Evolutionary conservation across 2,888 invertebrate species (phyloP), one percentile per base, ranked within the genome.

Genomic region (Rhabditoides inermis): DNA sequence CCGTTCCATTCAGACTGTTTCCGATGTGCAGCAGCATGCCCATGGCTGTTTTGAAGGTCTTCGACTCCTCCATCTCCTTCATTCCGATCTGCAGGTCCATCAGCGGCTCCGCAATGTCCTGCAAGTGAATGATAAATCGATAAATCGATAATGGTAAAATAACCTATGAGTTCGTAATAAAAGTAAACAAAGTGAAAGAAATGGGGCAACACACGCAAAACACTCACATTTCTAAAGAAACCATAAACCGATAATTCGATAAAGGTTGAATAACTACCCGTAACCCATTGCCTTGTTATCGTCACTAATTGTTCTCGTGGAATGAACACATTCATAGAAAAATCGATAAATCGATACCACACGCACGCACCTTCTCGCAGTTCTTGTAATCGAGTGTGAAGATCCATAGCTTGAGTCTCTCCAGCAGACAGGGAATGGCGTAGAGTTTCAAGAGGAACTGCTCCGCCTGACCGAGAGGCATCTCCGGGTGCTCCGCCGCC

Each of bases 321-420:
- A n/a, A n/a, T n/a, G n/a, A n/a, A n/a, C n/a, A n/a, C n/a, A n/a
- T n/a, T n/a, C n/a, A n/a, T n/a, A n/a, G n/a, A n/a, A n/a, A n/a
- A n/a, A n/a, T n/a, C n/a, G n/a, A n/a, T n/a, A n/a, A n/a, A n/a
- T n/a, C n/a, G n/a, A n/a, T n/a, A n/a, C n/a, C n/a, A n/a, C n/a
- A n/a, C n/a, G n/a, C n/a, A n/a, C n/a, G n/a, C 78, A 88, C 89
- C 79, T 84, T 84, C 81, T 98, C 95, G 72, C 88, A 85, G 78
- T 87, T 88, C 79, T 95, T 95, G 80, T 92, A 98, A 81, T 99
- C 98, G 65, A 98, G 81, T 78, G 94, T 94, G 82, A 98, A 99
- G 58, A 92, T 88, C 98, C 98, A 99, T 59, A 99, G 83, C 78
- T 88, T 88, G 27, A 69, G 95, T 82, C 41, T 91, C 89, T 45